Evolutionary conservation across 2,113 vertebrate genomes (phyloP).

Genomic region (Cottus gobio): DNA sequence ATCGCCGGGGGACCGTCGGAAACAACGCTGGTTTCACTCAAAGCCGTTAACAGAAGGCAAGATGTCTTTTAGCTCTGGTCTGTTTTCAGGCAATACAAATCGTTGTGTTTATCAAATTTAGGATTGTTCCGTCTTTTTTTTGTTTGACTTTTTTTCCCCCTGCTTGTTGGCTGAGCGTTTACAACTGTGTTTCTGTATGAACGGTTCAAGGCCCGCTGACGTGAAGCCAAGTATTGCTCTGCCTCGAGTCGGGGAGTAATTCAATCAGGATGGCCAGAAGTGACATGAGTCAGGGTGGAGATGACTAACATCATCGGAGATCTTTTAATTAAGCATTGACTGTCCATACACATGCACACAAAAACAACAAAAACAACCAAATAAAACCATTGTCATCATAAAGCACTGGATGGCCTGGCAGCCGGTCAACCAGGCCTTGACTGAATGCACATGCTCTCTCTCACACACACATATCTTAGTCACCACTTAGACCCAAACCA

Average conservation of each 20-base stretch:
- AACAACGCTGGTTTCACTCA: conserved; percentile 75
- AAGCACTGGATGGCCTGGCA: conserved; percentile 21
- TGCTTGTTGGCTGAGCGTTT: conserved; percentile 58
- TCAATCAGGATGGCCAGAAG: conserved; percentile 54
- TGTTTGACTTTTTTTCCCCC: conserved; percentile 23
- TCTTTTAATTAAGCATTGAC: conserved; percentile 36
- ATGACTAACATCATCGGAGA: conserved; percentile 44
- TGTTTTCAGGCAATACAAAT: conserved; percentile 71
- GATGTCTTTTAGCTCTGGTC: conserved; percentile 59
- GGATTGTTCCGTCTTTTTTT: conserved; percentile 36
- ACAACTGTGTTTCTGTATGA: conserved; percentile 63
- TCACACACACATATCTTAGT: conserved; percentile 23
- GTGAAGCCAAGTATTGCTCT: conserved; percentile 60
- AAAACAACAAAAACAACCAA: conserved; percentile 32
- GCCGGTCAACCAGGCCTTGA: conserved; percentile 32
- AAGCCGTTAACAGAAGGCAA: conserved; percentile 63
- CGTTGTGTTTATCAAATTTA: conserved; percentile 67
- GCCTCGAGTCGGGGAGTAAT: conserved; percentile 55
- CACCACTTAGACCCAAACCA: conserved; percentile 19
- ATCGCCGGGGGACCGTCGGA: conserved; percentile 52
- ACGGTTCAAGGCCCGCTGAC: conserved; percentile 52
- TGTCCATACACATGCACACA: conserved; percentile 32
- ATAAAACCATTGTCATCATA: conserved; percentile 35
- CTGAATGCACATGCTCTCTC: conserved; percentile 45
- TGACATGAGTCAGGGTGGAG: conserved; percentile 49